Percentiles rank a stretch among this genome's conserved stretches.
Evolutionary conservation across 2,888 invertebrate genomes (phyloP).

Genomic region (Lasioglossum zephyrum): DNA sequence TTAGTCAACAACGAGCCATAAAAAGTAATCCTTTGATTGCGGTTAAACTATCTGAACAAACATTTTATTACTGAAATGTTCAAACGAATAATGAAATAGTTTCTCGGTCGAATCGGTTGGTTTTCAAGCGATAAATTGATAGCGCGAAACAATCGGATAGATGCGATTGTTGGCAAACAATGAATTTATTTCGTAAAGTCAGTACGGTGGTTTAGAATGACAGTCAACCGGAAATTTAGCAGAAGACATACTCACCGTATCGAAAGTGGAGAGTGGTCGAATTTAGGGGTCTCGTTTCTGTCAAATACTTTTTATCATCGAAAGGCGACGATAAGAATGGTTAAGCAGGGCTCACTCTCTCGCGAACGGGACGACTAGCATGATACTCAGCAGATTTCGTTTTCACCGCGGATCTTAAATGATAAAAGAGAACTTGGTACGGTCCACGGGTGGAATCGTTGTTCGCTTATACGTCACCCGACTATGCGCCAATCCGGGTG

Average conservation of each 20-base stretch:
- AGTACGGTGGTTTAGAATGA: slow-evolving; percentile 34
- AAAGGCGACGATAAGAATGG: slow-evolving; percentile 20
- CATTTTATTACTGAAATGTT: not conserved
- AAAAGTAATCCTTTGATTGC: not conserved
- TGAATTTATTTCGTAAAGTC: not conserved
- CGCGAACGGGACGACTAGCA: slow-evolving; percentile 31
- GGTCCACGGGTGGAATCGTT: slow-evolving; percentile 42
- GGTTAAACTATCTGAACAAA: not conserved
- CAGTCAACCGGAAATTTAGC: slow-evolving; percentile 57
- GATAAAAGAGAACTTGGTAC: slow-evolving; percentile 47
- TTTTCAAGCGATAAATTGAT: not conserved
- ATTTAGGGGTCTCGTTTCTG: slow-evolving; percentile 9
- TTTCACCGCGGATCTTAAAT: slow-evolving; percentile 36
- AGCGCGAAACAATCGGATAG: not conserved
- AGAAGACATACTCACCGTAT: slow-evolving; percentile 57
- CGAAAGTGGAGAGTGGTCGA: slow-evolving; percentile 36
- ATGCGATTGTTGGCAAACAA: not conserved
- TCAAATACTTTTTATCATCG: slow-evolving; percentile 44
- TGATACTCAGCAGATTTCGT: slow-evolving; percentile 38
- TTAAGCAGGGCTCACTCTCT: slow-evolving; percentile 10
- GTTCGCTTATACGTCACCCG: slow-evolving; percentile 48
- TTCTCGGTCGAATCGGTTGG: not conserved
- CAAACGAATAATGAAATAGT: not conserved
- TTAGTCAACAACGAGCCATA: not conserved
- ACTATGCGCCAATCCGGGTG: slow-evolving; percentile 42